phyloP scores from a whole-genome alignment of 2,113 vertebrate species.

The Thryonomys swinderianus region DNA sequence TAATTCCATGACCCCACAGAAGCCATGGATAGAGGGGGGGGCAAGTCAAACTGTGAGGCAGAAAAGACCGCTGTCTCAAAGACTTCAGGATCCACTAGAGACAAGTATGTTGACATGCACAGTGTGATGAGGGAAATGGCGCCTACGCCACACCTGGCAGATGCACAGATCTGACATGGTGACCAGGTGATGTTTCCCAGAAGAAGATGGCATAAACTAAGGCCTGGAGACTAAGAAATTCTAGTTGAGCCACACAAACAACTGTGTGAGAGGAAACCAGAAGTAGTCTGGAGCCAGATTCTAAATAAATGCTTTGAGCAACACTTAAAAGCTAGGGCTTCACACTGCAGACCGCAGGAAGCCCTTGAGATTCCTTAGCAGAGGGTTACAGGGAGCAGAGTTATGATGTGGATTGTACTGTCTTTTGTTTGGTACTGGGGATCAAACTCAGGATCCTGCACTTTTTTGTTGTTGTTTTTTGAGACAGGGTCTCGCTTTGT shows the following conservation, averaged over 20 bases:
- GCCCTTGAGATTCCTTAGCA: not conserved
- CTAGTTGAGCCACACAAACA: not conserved
- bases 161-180: not conserved
- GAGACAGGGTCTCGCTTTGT: no score
- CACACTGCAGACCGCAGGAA: constrained; percentile 23
- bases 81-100: not conserved
- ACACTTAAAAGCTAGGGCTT: not conserved
- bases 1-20: not conserved
- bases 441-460: no score
- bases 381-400: constrained; percentile 11
- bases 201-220: not conserved
- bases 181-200: not conserved
- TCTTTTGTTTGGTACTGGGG: no score
- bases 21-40: not conserved
- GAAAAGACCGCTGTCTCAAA: not conserved
- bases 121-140: not conserved
- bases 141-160: not conserved
- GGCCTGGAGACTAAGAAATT: not conserved
- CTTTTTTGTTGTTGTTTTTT: no score
- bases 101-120: not conserved
- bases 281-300: constrained; percentile 11
- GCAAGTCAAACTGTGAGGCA: not conserved
- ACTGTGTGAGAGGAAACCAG: not conserved
- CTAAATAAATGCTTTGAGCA: constrained; percentile 29
- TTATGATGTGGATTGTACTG: not conserved